Conservation (phyloP, 1,140 invertebrate genomes). For the Caenorhabditis brenneri region DNA sequence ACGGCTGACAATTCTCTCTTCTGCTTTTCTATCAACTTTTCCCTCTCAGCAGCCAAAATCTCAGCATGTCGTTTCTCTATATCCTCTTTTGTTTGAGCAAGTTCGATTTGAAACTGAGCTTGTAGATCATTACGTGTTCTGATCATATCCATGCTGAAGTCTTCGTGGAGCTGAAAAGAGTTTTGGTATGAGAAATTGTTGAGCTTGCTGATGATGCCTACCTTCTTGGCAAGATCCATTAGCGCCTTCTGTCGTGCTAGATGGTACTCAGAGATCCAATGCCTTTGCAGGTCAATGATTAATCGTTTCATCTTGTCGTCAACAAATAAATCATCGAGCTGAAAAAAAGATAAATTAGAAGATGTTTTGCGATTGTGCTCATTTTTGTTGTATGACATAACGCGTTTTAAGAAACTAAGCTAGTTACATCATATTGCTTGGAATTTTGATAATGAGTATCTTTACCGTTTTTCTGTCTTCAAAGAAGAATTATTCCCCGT, state of each 20-base stretch:
- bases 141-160: slow-evolving; percentile 66
- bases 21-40: slow-evolving; percentile 78
- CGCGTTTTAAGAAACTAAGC: too few relatives aligned
- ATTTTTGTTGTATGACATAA: too few relatives aligned
- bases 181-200: too few relatives aligned
- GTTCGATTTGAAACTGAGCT: slow-evolving; percentile 69
- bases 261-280: slow-evolving; percentile 67
- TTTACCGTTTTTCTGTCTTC: too few relatives aligned
- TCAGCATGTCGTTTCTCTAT: slow-evolving; percentile 73
- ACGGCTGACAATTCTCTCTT: slow-evolving; percentile 78
- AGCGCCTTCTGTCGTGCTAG: slow-evolving; percentile 64
- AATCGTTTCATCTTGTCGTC: slow-evolving; percentile 64
- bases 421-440: too few relatives aligned
- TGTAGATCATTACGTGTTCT: slow-evolving; percentile 65
- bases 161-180: slow-evolving; percentile 61
- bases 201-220: background rate
- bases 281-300: slow-evolving; percentile 66
- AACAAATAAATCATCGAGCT: slow-evolving; percentile 51
- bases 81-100: slow-evolving; percentile 61
- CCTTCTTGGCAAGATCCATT: slow-evolving; percentile 68
- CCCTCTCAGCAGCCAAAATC: slow-evolving; percentile 77
- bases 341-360: background rate
- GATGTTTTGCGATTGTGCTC: too few relatives aligned
- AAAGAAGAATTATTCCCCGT: too few relatives aligned
- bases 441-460: too few relatives aligned